A percentile compares a stretch with the other conserved stretches of the same genome.
These are phyloP conservation scores for Latrodectus geometricus DNA, from an alignment of 1,140 invertebrate genomes.

Conservation along the genomic window DNA sequence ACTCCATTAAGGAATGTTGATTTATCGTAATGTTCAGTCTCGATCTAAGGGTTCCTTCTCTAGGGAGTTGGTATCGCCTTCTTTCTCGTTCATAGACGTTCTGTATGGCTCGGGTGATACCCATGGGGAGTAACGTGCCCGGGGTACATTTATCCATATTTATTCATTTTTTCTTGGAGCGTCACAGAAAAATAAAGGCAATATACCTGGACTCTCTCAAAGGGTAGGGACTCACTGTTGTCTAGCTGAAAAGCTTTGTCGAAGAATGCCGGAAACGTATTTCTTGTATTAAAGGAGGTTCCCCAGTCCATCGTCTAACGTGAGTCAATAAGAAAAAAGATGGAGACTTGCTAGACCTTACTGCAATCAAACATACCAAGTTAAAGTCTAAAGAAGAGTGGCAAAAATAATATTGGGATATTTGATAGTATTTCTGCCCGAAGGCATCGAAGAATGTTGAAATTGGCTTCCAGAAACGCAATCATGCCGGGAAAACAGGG, in stretches of 20 bases:
- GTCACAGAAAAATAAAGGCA: constrained; percentile 33
- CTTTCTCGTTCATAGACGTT: constrained; percentile 10
- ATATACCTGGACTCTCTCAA: constrained; percentile 15
- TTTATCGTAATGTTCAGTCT: constrained; percentile 50
- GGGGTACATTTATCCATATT: constrained; percentile 50
- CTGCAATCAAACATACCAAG: constrained; percentile 35
- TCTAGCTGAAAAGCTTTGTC: constrained; percentile 47
- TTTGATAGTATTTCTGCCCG: constrained; percentile 58
- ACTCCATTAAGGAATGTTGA: constrained; percentile 60
- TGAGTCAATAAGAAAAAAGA: constrained; percentile 48
- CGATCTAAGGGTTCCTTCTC: constrained; percentile 9
- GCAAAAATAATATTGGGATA: constrained; percentile 61
- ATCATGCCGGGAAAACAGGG: constrained; percentile 19
- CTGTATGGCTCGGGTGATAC: neutral
- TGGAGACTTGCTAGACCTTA: constrained; percentile 21
- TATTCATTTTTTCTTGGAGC: constrained; percentile 28
- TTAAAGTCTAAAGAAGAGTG: constrained; percentile 34
- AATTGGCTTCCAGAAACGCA: constrained; percentile 55
- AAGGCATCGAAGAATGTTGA: constrained; percentile 33
- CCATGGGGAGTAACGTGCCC: constrained; percentile 13
- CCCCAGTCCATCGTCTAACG: constrained; percentile 1
- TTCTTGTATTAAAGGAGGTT: constrained; percentile 42
- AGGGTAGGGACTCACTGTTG: neutral
- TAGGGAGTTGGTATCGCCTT: constrained; percentile 16
- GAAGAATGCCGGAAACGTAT: constrained; percentile 34